Percentiles rank a stretch among this genome's conserved stretches.
These are phyloP conservation scores for Plebejus anna DNA, from an alignment of 2,888 invertebrate species.

Conservation along the genomic window DNA sequence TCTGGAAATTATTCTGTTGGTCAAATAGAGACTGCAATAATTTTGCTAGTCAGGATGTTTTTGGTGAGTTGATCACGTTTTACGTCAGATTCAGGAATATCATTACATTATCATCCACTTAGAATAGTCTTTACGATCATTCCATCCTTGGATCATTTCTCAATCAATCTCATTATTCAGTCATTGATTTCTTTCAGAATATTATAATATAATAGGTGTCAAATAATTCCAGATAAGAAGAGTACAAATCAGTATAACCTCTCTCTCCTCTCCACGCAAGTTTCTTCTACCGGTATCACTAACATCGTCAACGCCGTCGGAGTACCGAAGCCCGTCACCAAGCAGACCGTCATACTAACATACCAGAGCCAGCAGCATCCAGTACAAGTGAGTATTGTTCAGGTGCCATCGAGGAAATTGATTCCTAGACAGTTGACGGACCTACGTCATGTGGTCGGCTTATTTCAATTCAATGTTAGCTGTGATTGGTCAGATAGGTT, in stretches of 20 bases:
- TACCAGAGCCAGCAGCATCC: conserved; percentile 68
- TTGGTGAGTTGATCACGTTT: background rate
- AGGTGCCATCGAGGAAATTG: no score
- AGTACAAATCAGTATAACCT: conserved; percentile 57
- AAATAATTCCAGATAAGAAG: conserved; percentile 60
- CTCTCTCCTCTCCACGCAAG: conserved; percentile 58
- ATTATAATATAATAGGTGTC: background rate
- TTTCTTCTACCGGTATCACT: conserved; percentile 57
- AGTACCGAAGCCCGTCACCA: conserved; percentile 66
- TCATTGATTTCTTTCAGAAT: no score
- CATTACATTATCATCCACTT: background rate
- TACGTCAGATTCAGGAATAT: background rate
- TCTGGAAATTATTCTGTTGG: background rate
- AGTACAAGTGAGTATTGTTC: conserved; percentile 47
- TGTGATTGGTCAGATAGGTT: no score
- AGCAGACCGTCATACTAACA: conserved; percentile 73
- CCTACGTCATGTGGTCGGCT: no score
- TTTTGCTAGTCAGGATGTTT: background rate
- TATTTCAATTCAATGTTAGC: no score
- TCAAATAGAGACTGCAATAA: background rate
- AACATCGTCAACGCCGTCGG: conserved; percentile 60
- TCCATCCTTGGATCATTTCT: background rate
- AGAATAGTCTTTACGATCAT: background rate
- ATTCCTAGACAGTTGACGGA: no score
- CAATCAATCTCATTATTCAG: background rate